These are phyloP conservation scores for Gymnorhina tibicen DNA, from an alignment of 2,113 vertebrate species.

Conservation along the genomic window DNA sequence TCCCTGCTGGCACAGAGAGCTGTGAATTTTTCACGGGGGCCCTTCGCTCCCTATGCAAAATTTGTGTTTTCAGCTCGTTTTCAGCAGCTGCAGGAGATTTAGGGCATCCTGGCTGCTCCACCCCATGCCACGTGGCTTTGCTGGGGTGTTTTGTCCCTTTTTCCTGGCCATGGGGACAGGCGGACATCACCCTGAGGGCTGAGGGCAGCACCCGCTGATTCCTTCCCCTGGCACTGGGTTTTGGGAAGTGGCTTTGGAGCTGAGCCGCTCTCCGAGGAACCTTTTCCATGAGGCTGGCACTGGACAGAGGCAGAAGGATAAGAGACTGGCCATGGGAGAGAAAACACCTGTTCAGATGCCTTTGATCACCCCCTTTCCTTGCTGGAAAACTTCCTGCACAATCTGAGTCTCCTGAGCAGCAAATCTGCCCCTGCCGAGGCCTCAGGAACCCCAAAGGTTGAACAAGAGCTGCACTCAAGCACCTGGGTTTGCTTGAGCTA, in stretches of 20 bases:
- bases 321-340: not conserved
- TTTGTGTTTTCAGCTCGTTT: not conserved
- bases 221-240: not conserved
- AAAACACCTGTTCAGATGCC: not conserved
- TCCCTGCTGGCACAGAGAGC: not conserved
- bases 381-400: not conserved
- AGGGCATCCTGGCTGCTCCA: not conserved
- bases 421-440: not conserved
- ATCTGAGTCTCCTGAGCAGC: not conserved
- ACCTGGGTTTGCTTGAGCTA: not conserved
- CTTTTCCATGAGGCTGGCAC: rapidly evolving
- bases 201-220: not conserved
- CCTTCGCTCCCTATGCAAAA: not conserved
- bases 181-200: not conserved
- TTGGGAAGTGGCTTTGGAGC: not conserved
- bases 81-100: not conserved
- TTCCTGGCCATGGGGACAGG: not conserved
- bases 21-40: not conserved
- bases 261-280: not conserved
- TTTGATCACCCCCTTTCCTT: not conserved
- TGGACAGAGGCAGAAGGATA: not conserved
- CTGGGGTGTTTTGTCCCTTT: not conserved
- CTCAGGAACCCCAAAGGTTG: not conserved
- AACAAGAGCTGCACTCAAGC: not conserved
- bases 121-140: rapidly evolving